These are phyloP conservation scores for Erethizon dorsatum DNA, from an alignment of 2,797 vertebrate species.

Conservation along the genomic window DNA sequence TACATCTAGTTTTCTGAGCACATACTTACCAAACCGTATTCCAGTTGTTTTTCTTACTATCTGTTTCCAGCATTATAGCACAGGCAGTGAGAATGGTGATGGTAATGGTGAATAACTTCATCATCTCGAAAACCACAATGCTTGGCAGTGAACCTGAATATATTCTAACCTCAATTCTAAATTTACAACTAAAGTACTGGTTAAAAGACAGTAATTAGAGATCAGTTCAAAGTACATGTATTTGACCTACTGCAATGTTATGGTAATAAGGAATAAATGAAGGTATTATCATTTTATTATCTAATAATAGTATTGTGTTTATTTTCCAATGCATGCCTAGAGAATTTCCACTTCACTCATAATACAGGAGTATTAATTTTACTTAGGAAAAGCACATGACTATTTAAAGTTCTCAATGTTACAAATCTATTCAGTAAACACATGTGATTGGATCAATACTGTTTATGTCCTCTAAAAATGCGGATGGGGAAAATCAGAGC, in stretches of 20 bases:
- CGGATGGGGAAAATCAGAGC: not conserved
- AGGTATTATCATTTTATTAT: not conserved
- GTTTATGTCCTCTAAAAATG: not conserved
- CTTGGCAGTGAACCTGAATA: not conserved
- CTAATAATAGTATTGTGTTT: not conserved
- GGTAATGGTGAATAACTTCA: not conserved
- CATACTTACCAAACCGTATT: not conserved
- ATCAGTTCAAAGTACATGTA: not conserved
- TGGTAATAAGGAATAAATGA: not conserved
- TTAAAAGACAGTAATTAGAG: not conserved
- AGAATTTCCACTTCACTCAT: constrained; percentile 7
- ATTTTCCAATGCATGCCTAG: not conserved
- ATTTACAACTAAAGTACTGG: not conserved
- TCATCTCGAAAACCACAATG: not conserved
- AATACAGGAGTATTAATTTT: not conserved
- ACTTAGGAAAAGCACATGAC: not conserved
- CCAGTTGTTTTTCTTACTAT: not conserved
- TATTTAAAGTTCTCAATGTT: not conserved
- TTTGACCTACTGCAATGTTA: not conserved
- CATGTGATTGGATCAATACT: not conserved
- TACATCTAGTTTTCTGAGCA: not conserved
- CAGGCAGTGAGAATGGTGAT: not conserved
- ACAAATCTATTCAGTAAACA: constrained; percentile 28
- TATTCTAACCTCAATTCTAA: constrained; percentile 11
- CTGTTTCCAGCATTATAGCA: not conserved